These are phyloP conservation scores for Vandiemenella viatica DNA, from an alignment of 2,888 invertebrate genomes.

Conservation along the genomic window DNA sequence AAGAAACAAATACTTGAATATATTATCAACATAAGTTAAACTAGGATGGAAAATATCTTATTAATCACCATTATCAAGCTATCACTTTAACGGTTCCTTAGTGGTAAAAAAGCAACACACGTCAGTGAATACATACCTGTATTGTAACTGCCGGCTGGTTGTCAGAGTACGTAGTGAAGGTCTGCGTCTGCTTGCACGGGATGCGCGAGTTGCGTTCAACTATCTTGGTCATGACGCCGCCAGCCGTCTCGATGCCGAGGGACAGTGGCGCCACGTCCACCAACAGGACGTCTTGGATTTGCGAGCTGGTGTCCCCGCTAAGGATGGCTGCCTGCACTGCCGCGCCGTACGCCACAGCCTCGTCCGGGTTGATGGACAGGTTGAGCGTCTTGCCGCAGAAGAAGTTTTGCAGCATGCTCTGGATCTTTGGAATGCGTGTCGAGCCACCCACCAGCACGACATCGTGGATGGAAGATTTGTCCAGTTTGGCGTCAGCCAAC, in stretches of 20 bases:
- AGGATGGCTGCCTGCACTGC: slow-evolving; percentile 93
- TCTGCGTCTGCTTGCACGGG: slow-evolving; percentile 54
- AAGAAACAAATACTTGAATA: no score
- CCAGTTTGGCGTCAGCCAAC: slow-evolving; percentile 59
- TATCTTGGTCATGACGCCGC: slow-evolving; percentile 66
- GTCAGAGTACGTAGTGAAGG: slow-evolving; percentile 66
- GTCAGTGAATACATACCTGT: slow-evolving; percentile 28
- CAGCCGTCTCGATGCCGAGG: slow-evolving; percentile 68
- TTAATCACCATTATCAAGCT: no score
- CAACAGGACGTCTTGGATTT: slow-evolving; percentile 60
- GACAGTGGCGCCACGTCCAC: slow-evolving; percentile 50
- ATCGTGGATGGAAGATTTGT: slow-evolving; percentile 59
- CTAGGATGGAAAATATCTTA: no score
- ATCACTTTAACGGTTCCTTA: no score
- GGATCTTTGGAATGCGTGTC: slow-evolving; percentile 65
- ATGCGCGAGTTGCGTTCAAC: slow-evolving; percentile 68
- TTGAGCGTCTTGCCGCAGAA: slow-evolving; percentile 47
- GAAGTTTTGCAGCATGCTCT: slow-evolving; percentile 40
- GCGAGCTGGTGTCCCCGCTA: slow-evolving; percentile 36
- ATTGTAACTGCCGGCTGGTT: slow-evolving; percentile 63
- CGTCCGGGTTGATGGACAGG: slow-evolving; percentile 84
- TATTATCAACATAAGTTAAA: no score
- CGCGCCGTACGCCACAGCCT: slow-evolving; percentile 95
- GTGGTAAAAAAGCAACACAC: no score
- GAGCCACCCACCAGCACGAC: slow-evolving; percentile 72